These are phyloP conservation scores for Acipenser transmontanus DNA, from an alignment of 2,797 vertebrate genomes.

Conservation along the genomic window DNA sequence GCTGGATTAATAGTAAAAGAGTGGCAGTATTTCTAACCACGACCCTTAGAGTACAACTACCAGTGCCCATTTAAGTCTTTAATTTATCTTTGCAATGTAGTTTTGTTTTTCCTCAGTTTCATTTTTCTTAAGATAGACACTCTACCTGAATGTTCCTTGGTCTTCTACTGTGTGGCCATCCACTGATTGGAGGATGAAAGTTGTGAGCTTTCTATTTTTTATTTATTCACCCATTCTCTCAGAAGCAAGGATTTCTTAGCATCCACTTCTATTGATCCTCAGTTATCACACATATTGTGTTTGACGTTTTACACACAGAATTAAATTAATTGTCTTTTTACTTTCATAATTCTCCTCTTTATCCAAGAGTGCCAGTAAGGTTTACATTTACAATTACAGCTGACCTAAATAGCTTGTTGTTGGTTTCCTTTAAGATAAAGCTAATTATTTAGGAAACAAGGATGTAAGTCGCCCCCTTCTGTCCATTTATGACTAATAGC, in stretches of 20 bases:
- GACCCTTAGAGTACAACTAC: too few relatives aligned
- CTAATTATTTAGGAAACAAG: neutral
- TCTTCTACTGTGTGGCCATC: too few relatives aligned
- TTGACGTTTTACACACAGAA: slow-evolving; percentile 45
- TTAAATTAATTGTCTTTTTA: slow-evolving; percentile 42
- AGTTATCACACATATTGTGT: neutral
- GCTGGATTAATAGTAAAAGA: too few relatives aligned
- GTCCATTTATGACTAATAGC: neutral
- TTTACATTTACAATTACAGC: slow-evolving; percentile 61
- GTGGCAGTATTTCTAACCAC: too few relatives aligned
- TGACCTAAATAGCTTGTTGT: neutral
- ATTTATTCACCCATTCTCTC: slow-evolving; percentile 45
- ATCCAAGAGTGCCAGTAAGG: slow-evolving; percentile 39
- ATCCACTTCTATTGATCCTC: too few relatives aligned
- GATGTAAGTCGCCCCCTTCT: neutral
- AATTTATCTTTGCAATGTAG: too few relatives aligned
- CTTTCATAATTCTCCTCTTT: slow-evolving; percentile 30
- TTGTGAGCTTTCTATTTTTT: slow-evolving; percentile 59
- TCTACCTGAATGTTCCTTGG: too few relatives aligned
- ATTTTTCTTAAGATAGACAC: too few relatives aligned
- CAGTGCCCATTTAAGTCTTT: too few relatives aligned
- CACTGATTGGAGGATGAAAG: too few relatives aligned
- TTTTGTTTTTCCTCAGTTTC: too few relatives aligned
- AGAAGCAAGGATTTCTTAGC: slow-evolving; percentile 42
- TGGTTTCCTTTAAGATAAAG: neutral